phyloP scores from a whole-genome alignment of 2,113 vertebrate genomes.

The Oreocharis arfaki region DNA sequence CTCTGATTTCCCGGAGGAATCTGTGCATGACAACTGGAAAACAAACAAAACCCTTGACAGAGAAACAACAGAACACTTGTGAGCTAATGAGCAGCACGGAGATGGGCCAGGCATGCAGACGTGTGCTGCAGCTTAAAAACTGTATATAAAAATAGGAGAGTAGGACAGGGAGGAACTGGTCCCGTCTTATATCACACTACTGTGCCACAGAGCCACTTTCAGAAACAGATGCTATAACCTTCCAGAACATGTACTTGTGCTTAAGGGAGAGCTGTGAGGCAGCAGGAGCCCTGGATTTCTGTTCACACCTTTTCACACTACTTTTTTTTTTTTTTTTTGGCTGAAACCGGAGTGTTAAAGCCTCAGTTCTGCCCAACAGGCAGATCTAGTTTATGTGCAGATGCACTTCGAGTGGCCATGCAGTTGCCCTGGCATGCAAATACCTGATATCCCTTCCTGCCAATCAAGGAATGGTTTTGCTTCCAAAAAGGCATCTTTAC shows the following conservation, averaged over 20 bases:
- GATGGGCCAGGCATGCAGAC: neutral
- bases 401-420: neutral
- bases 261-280: neutral
- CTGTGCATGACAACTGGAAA: neutral
- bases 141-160: neutral
- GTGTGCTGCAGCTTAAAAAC: neutral
- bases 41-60: neutral
- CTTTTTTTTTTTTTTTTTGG: neutral
- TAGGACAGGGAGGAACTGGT: neutral
- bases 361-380: neutral
- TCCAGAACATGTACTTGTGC: neutral
- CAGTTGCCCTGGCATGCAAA: neutral
- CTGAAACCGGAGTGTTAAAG: neutral
- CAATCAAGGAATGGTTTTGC: neutral
- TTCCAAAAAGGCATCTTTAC: neutral
- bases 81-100: neutral
- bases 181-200: neutral
- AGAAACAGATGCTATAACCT: neutral
- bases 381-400: neutral
- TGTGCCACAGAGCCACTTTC: neutral
- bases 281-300: neutral
- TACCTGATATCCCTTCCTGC: neutral
- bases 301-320: neutral
- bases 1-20: neutral
- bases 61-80: neutral